Evolutionary conservation across 2,888 invertebrate genomes (phyloP), one percentile per base, ranked within the genome.

Genomic region (Mesoligia furuncula): DNA sequence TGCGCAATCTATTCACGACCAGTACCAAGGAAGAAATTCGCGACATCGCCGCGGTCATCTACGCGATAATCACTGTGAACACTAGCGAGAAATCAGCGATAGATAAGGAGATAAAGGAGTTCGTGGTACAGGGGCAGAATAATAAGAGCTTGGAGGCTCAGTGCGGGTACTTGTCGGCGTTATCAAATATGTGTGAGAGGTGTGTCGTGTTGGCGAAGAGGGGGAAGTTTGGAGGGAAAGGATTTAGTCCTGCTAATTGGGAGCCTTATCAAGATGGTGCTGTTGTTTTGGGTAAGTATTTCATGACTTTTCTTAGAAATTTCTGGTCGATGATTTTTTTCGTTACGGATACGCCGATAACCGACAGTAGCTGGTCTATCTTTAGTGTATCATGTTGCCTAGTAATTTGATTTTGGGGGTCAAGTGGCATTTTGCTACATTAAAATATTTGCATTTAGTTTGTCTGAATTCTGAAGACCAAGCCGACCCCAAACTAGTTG

Each of bases 21-120:
- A 96, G 95, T 84, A 98, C 98, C 13, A 98, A 98, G 87, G 98
- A 98, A 93, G 98, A 98, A 36, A 97, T 98, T 81, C 97, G 99
- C 68, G 98, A 98, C 68, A 96, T 97, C 72, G 98, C 98, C 0
- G 98, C 99, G 0, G 97, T 98, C 86, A 97, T 99, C 73, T 98
- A 98, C 92, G 98, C 98, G 1, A 97, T 98, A 70, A 97, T 98
- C 36, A 97, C 97, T 24, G 97, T 98, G 0, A 94, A 97, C 80
- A 97, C 97, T 0, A 97, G 97, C 71, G 95, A 98, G 13, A 96
- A 97, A 74, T 78, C 91, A 0, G 89, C 93, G 20, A 93, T 97
- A 81, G 97, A 97, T 66, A 96, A 96, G 39, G 96, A 97, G 84
- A 94, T 97, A 1, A 95, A 91, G 24, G 97, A 97, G 87, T 95